Base-by-base conservation (phyloP, 2,113 vertebrate species). In the Pseudopodoces humilis region DNA sequence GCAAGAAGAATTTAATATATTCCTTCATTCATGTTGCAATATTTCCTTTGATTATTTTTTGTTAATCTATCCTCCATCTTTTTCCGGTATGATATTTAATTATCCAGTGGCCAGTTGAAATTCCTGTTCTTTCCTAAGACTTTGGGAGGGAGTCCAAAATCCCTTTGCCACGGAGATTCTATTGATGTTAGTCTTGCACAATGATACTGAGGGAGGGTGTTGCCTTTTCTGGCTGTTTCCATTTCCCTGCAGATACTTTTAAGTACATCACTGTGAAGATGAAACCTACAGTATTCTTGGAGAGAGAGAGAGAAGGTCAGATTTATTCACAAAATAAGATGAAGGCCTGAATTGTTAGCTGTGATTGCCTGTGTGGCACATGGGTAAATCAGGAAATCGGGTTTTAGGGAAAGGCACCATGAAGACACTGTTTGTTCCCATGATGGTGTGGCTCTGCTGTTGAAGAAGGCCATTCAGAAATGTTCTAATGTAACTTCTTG, bases 191-290 rank as follows among this genome's bases (percentile, higher is more conserved):
- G 77, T 72, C 88, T 95, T 91, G 39, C 62, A 94, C 80, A 67
- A 69, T 37, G 59, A 30, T 28, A 28, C 5, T 20, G 21, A 55
- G 53, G 52, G 75, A 70, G 23, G 7, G 31, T 5, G 3, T 77
- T 63, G 27, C 39, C 55, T 82, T 82, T n/a, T 22, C 60, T 94
- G 89, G 62, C 63, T 55, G 30, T 24, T 77, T 19, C 58, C 69
- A 13, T 74, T 80, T 83, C 86, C 89, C 89, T 77, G 83, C 91
- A 92, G 81, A 74, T 76, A 41, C 43, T 88, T 86, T 53, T 70
- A 28, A 49, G 33, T 67, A 84, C 56, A 53, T 90, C 88, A 94
- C 97, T 97, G 97, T 98, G 97, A 98, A 97, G 87, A 84, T 74
- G 84, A 96, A 95, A 71, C n/a, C 70, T 62, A 31, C n/a, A 74